These are phyloP conservation scores for Emys orbicularis DNA, from an alignment of 2,797 vertebrate genomes.

Conservation along the genomic window DNA sequence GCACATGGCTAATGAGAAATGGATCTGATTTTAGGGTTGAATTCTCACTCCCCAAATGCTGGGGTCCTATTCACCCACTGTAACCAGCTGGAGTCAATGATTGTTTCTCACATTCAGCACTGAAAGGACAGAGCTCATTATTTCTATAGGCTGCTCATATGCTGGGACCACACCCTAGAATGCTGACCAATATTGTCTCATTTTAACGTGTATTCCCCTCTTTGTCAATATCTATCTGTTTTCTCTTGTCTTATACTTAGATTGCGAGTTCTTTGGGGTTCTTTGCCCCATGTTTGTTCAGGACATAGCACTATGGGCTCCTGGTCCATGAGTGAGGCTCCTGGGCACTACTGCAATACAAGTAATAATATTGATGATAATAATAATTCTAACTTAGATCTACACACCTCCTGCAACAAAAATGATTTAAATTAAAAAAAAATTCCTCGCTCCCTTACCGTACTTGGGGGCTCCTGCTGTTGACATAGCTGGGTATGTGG, in stretches of 20 bases:
- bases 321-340: background rate
- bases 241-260: background rate
- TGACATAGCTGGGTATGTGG: background rate
- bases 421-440: rapidly evolving
- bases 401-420: background rate
- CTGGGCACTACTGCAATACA: background rate
- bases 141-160: background rate
- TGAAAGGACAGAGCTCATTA: background rate
- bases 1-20: rapidly evolving
- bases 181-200: background rate
- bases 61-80: background rate
- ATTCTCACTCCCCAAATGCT: background rate
- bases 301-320: background rate
- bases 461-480: rapidly evolving
- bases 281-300: background rate
- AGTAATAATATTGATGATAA: background rate
- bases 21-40: background rate
- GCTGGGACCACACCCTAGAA: background rate
- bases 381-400: background rate
- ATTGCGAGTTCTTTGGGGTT: background rate
- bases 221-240: background rate
- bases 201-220: background rate
- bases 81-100: rapidly evolving
- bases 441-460: rapidly evolving
- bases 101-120: background rate